Base-by-base conservation (phyloP, 2,113 vertebrate species). In the Azemiops feae region DNA sequence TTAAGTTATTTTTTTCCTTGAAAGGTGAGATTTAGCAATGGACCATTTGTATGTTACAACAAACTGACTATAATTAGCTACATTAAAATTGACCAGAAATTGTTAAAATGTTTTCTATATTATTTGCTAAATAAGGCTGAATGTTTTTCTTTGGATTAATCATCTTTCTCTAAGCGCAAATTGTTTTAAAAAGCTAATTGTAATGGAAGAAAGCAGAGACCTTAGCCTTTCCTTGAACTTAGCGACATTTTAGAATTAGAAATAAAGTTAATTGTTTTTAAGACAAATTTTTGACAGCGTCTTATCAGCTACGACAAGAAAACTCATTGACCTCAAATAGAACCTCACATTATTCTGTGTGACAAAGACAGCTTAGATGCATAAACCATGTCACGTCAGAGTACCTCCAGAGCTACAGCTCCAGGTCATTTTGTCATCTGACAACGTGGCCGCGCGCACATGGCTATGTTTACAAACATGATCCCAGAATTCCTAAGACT, bases 391-490 rank as follows among this genome's bases (percentile, higher is more conserved):
- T 30, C 89, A 96, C 88, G 94, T 96, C 97, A 96, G 95, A 95
- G 98, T 97, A 98, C 97, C 97, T 98, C 95, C 92, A 54, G 25
- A 90, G 90, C 95, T 53, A 95, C 95, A 94, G 90, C 96, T 96
- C 92, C 57, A 95, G 96, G 96, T 96, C 97, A 94, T 9, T 90
- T 91, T 92, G 89, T 92, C 94, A 97, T 93, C 96, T 95, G 92
- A 30, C 97, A 97, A 97, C 90, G 96, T 98, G 97, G 96, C 95
- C 91, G 23, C 3, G 85, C 60, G 95, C 98, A 98, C 97, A 93
- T 98, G 98, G 98, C 96, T 96, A 94, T 98, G 98, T 98, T 98
- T 98, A 98, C 97, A 98, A 98, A 98, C 98, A 98, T 96, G 94
- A 97, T 97, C 97, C 97, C 97, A 97, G 96, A 97, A 98, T 97